Evolutionary conservation across 2,888 invertebrate species (phyloP), one percentile per base, ranked within the genome.

Genomic region (Choristoneura rosaceana): DNA sequence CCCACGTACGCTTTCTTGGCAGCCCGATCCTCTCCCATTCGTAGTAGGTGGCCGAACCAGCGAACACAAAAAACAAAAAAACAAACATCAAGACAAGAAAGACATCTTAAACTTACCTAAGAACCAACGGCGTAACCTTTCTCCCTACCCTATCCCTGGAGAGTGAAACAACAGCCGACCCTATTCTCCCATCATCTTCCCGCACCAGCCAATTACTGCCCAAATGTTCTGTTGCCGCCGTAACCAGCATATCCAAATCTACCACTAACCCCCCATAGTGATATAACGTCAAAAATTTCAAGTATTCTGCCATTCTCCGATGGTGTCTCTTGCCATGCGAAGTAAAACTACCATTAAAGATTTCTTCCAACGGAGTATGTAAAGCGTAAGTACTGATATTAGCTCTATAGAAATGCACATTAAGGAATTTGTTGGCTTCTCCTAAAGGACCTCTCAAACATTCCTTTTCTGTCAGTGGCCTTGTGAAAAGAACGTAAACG

Each of bases 221-320:
- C 15, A 74, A 67, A 12, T 12, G 38, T 8, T 71, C 62, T 12
- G 75, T 43, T 0, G 66, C 45, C 12, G 71, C 73, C 25, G 66
- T 68, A 38, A 75, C 58, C 52, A 77, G 73, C 47, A 77, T 61
- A 17, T 77, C 73, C 63, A 76, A 25, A 9, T 78, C 74, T 0
- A 78, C 34, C 9, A 76, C 74, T 0, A 47, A 68, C 0, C 78
- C 78, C 4, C 76, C 74, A 38, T 69, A 77, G 47, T 73, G 74
- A 33, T 74, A 69, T 14, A 78, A 33, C 1, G 75, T 74, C 4
- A 77, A n/a, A 4, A 75, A 69, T 33, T 78, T 78, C 4, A 78
- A 8, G 0, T 73, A 60, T 15, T 78, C 77, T 9, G 58, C 52
- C 0, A 74, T 34, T 8, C 70, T 59, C 4, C 59, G 62, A 2